These are phyloP conservation scores for Battus philenor DNA, from an alignment of 1,140 invertebrate species.

Conservation along the genomic window DNA sequence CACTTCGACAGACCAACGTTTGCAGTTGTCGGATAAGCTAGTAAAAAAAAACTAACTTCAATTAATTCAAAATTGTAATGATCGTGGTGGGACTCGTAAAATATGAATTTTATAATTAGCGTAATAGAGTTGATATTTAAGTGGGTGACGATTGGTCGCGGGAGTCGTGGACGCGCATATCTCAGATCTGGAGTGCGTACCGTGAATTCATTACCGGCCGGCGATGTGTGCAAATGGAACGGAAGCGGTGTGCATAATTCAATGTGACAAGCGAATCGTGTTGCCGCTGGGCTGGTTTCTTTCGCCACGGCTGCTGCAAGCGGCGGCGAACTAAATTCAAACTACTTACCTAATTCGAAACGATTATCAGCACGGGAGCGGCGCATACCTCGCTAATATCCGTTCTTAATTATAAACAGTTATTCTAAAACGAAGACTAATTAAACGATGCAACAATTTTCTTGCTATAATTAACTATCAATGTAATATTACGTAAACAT, in stretches of 20 bases:
- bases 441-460: no score
- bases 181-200: slow-evolving; percentile 57
- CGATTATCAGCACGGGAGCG: background rate
- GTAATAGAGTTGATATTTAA: slow-evolving; percentile 24
- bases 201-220: slow-evolving; percentile 61
- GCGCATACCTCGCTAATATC: no score
- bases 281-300: slow-evolving; percentile 29
- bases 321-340: slow-evolving; percentile 13
- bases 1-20: no score
- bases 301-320: slow-evolving; percentile 5
- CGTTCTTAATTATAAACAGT: no score
- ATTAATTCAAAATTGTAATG: no score
- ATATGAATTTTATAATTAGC: slow-evolving; percentile 19
- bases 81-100: no score
- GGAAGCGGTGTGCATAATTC: slow-evolving; percentile 56
- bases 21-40: no score
- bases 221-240: slow-evolving; percentile 67
- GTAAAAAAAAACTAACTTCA: no score
- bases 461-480: no score
- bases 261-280: slow-evolving; percentile 35
- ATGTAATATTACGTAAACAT: no score
- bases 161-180: slow-evolving; percentile 57
- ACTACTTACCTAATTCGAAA: slow-evolving; percentile 2
- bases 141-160: slow-evolving; percentile 24
- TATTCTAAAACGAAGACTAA: no score